phyloP scores from a whole-genome alignment of 2,888 invertebrate species.

The Clunio marinus region DNA sequence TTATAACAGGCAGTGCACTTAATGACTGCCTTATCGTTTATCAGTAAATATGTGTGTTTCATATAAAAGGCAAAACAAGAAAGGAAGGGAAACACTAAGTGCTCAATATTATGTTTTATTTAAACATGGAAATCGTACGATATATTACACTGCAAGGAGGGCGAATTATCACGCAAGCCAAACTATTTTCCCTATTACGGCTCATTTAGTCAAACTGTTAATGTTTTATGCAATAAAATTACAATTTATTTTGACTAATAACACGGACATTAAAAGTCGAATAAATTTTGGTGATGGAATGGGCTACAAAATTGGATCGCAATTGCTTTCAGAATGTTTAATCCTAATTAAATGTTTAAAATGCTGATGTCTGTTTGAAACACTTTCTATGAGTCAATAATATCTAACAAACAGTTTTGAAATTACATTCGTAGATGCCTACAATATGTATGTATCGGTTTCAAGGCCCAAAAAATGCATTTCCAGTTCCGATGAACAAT shows the following conservation, averaged over 20 bases:
- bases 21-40: constrained; percentile 37
- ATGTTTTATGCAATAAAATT: constrained; percentile 37
- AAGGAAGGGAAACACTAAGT: background rate
- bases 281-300: too few species aligned
- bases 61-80: background rate
- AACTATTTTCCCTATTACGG: constrained; percentile 28
- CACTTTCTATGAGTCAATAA: too few species aligned
- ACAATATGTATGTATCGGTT: too few species aligned
- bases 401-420: too few species aligned
- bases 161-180: constrained; percentile 30
- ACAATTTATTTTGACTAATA: constrained; percentile 28
- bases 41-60: constrained; percentile 30
- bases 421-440: too few species aligned
- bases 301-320: background rate
- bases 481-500: too few species aligned
- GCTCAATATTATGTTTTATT: constrained; percentile 21
- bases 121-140: background rate
- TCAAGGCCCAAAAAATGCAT: background rate
- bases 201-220: constrained; percentile 38
- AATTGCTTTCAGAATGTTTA: constrained; percentile 26
- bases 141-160: background rate
- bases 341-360: background rate
- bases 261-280: too few species aligned
- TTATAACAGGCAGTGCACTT: background rate
- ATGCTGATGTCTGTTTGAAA: too few species aligned